Percentiles rank a stretch among this genome's conserved stretches.
These are phyloP conservation scores for Lepetodrilus schrolli DNA, from an alignment of 2,888 invertebrate genomes.

Conservation along the genomic window DNA sequence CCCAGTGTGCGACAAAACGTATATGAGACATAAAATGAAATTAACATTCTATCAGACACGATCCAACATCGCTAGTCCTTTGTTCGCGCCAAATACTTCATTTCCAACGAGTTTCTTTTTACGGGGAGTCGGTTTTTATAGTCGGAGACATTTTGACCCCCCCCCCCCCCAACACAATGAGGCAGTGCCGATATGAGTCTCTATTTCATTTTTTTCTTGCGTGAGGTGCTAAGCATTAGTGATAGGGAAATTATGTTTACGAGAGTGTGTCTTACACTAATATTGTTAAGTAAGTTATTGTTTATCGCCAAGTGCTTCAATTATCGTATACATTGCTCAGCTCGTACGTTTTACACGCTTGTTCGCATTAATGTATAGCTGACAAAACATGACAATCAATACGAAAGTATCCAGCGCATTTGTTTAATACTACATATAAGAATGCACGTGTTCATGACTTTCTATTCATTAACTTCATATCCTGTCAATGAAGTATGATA, in stretches of 20 bases:
- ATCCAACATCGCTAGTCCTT: slow-evolving; percentile 4
- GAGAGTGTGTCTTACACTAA: too few relatives aligned
- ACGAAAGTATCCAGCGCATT: too few relatives aligned
- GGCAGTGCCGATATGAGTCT: background rate
- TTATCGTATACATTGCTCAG: too few relatives aligned
- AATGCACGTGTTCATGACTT: too few relatives aligned
- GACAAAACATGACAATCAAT: too few relatives aligned
- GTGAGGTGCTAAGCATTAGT: background rate
- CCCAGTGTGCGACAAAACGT: slow-evolving; percentile 10
- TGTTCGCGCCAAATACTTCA: slow-evolving; percentile 21
- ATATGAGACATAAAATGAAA: slow-evolving; percentile 25
- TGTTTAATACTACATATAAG: too few relatives aligned
- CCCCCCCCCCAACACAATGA: background rate
- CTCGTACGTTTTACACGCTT: too few relatives aligned
- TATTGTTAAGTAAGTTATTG: too few relatives aligned
- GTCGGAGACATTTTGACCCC: slow-evolving; percentile 7
- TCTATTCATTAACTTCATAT: too few relatives aligned
- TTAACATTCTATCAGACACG: slow-evolving; percentile 23
- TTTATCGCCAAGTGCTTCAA: too few relatives aligned
- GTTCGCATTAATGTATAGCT: too few relatives aligned
- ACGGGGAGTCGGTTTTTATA: slow-evolving; percentile 15
- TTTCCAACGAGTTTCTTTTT: slow-evolving; percentile 15
- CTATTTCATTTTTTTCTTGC: background rate
- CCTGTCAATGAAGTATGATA: too few relatives aligned
- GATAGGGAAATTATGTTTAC: background rate